Evolutionary conservation across 2,888 invertebrate genomes (phyloP), one percentile per base, ranked within the genome.

Genomic region (Caenorhabditis afra): DNA sequence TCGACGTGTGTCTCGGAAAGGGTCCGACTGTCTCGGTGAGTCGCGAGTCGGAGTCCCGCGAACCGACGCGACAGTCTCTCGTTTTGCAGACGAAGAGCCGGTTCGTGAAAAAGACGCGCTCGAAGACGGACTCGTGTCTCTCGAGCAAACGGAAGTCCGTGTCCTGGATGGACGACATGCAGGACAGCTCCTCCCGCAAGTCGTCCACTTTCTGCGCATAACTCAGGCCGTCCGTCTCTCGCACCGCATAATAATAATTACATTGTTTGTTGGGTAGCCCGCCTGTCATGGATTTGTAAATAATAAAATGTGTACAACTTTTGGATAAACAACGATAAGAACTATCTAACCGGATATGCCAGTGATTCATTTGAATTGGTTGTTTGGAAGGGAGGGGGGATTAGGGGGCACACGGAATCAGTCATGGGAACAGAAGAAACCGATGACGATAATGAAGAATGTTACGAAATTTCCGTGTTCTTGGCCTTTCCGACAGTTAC

Each of bases 141-240:
- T 52, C 68, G 7, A 68, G 62, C 39, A 77, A 77, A 59, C 61
- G 68, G 44, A 77, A 77, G 50, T 70, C 70, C 11, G 77, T 77
- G 1, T 65, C 77, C 3, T 77, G 77, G 75, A 66, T 75, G 58
- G 75, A 75, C 57, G 71, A 71, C 41, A 74, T 74, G 73, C 73
- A 74, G 52, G 58, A 65, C 35, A 49, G 55, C 53, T 62, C 29
- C 4, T 29, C 50, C 11, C 47, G 73, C 29, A 75, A 75, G 66
- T 75, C 75, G 41, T 76, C 76, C 7, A 76, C 76, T 35, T 76
- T 76, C 49, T 67, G 76, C 57, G 47, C 58, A 65, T 74, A 74
- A 50, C 44, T 52, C 1, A 7, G 11, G 14, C 35, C 20, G 50
- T 29, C 55, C 29, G 47, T 47, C 49, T 7, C 50, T 41, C 20